Conservation (phyloP, 2,888 invertebrate species). For the Euphydryas editha region DNA sequence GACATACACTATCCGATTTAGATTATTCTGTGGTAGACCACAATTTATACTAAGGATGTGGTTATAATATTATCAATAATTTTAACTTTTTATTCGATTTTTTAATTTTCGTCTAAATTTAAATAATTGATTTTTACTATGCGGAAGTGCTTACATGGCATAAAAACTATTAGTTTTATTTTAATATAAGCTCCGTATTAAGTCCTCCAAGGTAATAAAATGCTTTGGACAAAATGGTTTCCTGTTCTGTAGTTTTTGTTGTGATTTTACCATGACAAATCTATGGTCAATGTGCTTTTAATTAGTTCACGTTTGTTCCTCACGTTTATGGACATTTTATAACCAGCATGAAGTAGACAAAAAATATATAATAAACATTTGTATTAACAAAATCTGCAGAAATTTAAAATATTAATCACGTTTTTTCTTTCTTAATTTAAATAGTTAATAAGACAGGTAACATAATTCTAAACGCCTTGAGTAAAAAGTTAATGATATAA, state of each 20-base stretch:
- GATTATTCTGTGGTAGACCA: constrained; percentile 28
- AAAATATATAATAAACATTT: not conserved
- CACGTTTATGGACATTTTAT: constrained; percentile 21
- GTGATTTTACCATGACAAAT: constrained; percentile 43
- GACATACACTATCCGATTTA: constrained; percentile 27
- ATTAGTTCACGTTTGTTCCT: constrained; percentile 36
- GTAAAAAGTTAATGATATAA: constrained; percentile 3
- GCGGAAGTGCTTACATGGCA: constrained; percentile 34
- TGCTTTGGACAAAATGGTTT: constrained; percentile 52
- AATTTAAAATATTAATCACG: no score
- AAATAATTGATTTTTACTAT: constrained; percentile 27
- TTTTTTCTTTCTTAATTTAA: no score
- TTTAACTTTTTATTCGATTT: constrained; percentile 16
- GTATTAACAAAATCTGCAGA: not conserved
- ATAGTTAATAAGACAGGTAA: not conserved
- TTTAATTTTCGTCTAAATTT: constrained; percentile 14
- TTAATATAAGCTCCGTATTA: constrained; percentile 41
- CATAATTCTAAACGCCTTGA: constrained; percentile 8
- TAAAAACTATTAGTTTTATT: constrained; percentile 40
- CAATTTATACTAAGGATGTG: constrained; percentile 25
- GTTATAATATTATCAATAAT: constrained; percentile 27
- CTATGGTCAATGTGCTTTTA: constrained; percentile 41
- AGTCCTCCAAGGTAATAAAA: constrained; percentile 48
- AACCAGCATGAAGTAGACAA: not conserved
- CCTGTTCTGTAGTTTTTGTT: constrained; percentile 55